phyloP scores from a whole-genome alignment of 2,113 vertebrate genomes.

The Channa maculata region DNA sequence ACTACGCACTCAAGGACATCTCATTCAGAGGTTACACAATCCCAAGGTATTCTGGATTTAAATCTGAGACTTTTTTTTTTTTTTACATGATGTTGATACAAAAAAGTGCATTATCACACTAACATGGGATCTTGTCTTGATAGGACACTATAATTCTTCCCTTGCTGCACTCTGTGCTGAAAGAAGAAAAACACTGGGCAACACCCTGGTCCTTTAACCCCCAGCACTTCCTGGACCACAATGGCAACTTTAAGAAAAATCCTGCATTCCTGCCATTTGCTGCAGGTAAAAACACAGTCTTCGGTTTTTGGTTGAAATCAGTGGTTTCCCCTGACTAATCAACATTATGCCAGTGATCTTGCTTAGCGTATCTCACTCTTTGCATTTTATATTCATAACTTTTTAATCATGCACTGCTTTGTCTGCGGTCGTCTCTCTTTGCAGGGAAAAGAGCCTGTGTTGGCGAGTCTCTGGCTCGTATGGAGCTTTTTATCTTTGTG shows the following conservation, averaged over 20 bases:
- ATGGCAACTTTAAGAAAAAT: constrained; percentile 70
- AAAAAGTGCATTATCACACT: not conserved
- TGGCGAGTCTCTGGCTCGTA: constrained; percentile 82
- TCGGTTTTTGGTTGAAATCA: too few relatives aligned
- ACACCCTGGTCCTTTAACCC: constrained; percentile 64
- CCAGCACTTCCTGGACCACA: constrained; percentile 68
- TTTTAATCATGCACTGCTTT: too few relatives aligned
- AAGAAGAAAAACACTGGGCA: constrained; percentile 60
- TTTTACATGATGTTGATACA: too few relatives aligned
- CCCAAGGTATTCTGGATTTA: constrained; percentile 71
- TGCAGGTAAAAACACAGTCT: constrained; percentile 50
- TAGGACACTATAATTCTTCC: constrained; percentile 57
- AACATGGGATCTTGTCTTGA: constrained; percentile 3
- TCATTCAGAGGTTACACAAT: constrained; percentile 77
- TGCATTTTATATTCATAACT: too few relatives aligned
- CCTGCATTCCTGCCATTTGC: constrained; percentile 65
- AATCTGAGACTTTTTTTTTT: too few relatives aligned
- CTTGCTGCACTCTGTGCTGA: constrained; percentile 71
- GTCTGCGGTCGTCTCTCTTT: not conserved
- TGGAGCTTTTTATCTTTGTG: constrained; percentile 85
- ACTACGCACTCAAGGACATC: constrained; percentile 72
- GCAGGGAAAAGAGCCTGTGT: constrained; percentile 82
- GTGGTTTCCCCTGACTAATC: too few relatives aligned
- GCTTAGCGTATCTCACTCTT: too few relatives aligned
- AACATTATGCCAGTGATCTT: too few relatives aligned